Evolutionary conservation across 2,797 vertebrate genomes (phyloP), one percentile per base, ranked within the genome.

Genomic region (Poecilia velifera): DNA sequence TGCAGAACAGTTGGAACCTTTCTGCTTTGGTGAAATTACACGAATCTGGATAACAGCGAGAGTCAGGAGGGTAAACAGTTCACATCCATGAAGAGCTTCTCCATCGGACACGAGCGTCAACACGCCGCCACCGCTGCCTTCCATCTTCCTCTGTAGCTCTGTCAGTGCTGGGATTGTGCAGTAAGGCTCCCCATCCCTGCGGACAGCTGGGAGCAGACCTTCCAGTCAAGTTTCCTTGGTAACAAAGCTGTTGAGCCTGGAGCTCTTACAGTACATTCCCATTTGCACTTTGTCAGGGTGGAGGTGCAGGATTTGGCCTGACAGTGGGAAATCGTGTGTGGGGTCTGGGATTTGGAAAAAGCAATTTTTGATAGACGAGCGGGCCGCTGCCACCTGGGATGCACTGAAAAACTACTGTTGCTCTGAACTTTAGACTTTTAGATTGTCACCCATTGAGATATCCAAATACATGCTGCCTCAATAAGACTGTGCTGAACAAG

Each of bases 301-400:
- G 87, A 91, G 83, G 78, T 87, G 76, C 81, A 82, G 89, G 91
- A 94, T 94, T 91, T 88, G 87, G 83, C 43, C 72, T 84, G 90
- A 92, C 92, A 91, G 90, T 34, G 49, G 81, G 84, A 66, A 90
- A 85, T 81, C 89, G 78, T 91, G 51, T 64, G 36, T 88, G 90
- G 91, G 86, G 28, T 6, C 39, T 71, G 68, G 74, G 55, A 43
- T 81, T 76, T 36, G 0, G 81, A 31, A 83, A 82, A 87, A 94
- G 87, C 78, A 83, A 89, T 93, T 93, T 70, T 88, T 94, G 91
- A 95, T 85, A 92, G 84, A 94, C 91, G 86, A 90, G 86, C 86
- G 76, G 73, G 66, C 76, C 57, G 66, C 36, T 72, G 43, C 47
- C 41, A 18, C 53, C 22, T 73, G 77, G 57, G 22, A 73, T 9